These are phyloP conservation scores for Netta rufina DNA, from an alignment of 2,797 vertebrate genomes.

Conservation along the genomic window DNA sequence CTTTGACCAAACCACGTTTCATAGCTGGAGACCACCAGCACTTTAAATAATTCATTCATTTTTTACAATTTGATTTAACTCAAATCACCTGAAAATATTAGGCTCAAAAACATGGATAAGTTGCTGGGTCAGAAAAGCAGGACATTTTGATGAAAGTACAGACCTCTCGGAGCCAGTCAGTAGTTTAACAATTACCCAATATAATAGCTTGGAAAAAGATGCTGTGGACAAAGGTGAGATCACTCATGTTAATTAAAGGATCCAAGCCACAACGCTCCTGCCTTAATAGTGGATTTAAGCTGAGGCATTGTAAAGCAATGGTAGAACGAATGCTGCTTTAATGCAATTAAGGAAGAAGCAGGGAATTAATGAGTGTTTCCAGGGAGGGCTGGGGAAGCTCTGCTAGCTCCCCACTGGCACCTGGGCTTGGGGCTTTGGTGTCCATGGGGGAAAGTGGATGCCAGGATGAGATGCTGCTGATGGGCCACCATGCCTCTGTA, in stretches of 20 bases:
- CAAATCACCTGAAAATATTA: slow-evolving; percentile 23
- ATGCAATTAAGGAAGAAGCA: not conserved
- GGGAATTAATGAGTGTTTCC: not conserved
- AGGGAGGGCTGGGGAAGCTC: accelerated
- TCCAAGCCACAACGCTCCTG: not conserved
- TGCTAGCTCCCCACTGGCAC: not conserved
- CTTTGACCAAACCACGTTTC: not conserved
- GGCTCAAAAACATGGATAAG: not conserved
- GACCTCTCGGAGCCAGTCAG: slow-evolving; percentile 26
- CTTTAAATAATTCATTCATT: slow-evolving; percentile 30
- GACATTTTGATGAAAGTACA: slow-evolving; percentile 20
- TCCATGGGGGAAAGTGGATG: not conserved
- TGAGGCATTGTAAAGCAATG: not conserved
- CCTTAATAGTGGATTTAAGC: slow-evolving; percentile 42
- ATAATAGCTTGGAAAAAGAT: slow-evolving; percentile 43
- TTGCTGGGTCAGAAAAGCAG: not conserved
- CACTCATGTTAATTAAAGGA: slow-evolving; percentile 64
- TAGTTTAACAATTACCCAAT: slow-evolving; percentile 54
- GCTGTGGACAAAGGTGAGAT: slow-evolving; percentile 57
- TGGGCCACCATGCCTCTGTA: not conserved
- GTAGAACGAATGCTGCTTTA: not conserved
- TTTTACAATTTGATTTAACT: slow-evolving; percentile 32
- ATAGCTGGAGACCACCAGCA: not conserved
- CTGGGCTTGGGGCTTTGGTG: no score
- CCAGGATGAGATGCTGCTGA: not conserved